Base-by-base conservation (phyloP, 2,797 vertebrate genomes). In the Poeciliopsis turneri region DNA sequence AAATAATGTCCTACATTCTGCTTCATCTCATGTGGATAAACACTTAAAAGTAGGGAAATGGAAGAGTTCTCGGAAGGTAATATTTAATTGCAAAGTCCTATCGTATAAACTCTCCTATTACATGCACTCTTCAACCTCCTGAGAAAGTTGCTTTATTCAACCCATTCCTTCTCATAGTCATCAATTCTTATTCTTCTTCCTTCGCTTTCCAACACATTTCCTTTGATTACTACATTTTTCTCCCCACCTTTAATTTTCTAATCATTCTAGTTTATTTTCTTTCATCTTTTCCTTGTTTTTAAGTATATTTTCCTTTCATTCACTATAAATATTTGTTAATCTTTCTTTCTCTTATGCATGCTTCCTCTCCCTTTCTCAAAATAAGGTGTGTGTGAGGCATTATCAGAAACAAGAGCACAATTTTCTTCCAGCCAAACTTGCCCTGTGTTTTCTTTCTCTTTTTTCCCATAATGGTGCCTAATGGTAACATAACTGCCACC, bases 401-500 rank as follows among this genome's bases (percentile, higher is more conserved):
- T 46, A 33, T 55, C 78, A 75, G 43, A 73, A 88, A 88, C 39
- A 20, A 79, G 72, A 83, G 69, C 0, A 10, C 80, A 86, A 85
- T 87, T 87, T 88, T 41, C 85, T 70, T 70, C 25, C 15, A 69
- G 84, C 74, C 43, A 49, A 83, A 87, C 43, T 71, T 64, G 69
- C 72, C 72, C 45, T 0, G 2, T 68, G 78, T 83, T 81, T 76
- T 82, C 74, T 79, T 87, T 51, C 7, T 51, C 18, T 11, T 30
- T 59, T 85, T 70, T 28, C 25, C n/a, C 8, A 0, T 28, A 70
- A 70, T 46, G n/a, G 68, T n/a, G 45, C 79, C 82, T 90, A 83
- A 87, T 43, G 69, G 41, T 68, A 83, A 70, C 75, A 78, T 82
- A 78, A 86, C 82, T 74, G 84, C 78, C 89, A 83, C 83, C 47